phyloP scores from a whole-genome alignment of 2,797 vertebrate genomes.

The Petrocephalus schoutedeni region DNA sequence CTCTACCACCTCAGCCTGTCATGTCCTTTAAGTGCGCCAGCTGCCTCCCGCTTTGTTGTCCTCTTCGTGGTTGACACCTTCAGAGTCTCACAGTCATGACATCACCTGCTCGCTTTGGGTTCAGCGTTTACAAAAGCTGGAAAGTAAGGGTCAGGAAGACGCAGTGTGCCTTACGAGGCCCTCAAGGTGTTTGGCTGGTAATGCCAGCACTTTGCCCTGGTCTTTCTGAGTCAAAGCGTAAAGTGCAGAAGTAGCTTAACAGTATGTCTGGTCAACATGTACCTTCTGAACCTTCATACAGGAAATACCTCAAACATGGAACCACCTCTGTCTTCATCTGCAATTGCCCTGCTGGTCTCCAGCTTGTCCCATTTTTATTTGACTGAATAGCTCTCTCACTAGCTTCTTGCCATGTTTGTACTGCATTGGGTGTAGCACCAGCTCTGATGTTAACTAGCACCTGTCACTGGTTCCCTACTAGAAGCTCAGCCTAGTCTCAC shows the following conservation, averaged over 20 bases:
- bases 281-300: not conserved
- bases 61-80: not conserved
- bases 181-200: not conserved
- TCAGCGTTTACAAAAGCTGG: not conserved
- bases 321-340: too few species aligned
- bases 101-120: not conserved
- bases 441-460: not conserved
- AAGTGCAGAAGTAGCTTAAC: not conserved
- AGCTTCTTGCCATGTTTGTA: not conserved
- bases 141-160: not conserved
- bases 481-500: not conserved
- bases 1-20: not conserved
- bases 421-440: not conserved
- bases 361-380: too few species aligned
- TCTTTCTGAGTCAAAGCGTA: not conserved
- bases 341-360: too few species aligned
- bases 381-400: too few species aligned
- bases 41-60: conserved; percentile 29
- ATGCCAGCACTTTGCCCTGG: not conserved
- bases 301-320: not conserved
- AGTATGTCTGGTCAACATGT: not conserved
- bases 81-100: not conserved
- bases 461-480: not conserved
- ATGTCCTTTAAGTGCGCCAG: conserved; percentile 18
- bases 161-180: not conserved